phyloP scores from a whole-genome alignment of 1,140 invertebrate genomes.

The Heliconius melpomene region DNA sequence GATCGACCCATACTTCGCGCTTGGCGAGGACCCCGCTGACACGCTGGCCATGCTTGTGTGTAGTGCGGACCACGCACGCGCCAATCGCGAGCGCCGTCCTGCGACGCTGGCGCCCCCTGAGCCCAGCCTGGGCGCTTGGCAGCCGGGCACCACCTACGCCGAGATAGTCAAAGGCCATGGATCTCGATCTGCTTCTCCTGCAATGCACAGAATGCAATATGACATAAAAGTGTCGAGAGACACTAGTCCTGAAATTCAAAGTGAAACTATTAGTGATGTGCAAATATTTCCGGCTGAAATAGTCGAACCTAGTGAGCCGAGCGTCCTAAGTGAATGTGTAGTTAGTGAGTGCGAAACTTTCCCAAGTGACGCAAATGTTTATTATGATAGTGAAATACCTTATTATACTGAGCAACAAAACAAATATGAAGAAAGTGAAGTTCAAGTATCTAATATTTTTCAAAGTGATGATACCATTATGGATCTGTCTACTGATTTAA shows the following conservation, averaged over 20 bases:
- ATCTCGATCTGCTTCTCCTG: constrained; percentile 62
- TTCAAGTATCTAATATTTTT: constrained; percentile 11
- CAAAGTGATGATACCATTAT: constrained; percentile 17
- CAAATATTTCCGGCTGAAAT: constrained; percentile 32
- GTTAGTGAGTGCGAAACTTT: constrained; percentile 50
- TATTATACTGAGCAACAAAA: constrained; percentile 8
- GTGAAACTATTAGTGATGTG: constrained; percentile 44
- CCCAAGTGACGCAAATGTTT: constrained; percentile 39
- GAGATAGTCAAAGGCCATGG: constrained; percentile 86
- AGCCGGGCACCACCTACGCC: constrained; percentile 87
- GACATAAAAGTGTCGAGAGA: constrained; percentile 28
- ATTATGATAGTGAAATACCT: constrained; percentile 33
- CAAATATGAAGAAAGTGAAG: constrained; percentile 27
- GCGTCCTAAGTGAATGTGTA: constrained; percentile 49
- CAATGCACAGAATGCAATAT: constrained; percentile 47
- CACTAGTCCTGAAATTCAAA: constrained; percentile 31
- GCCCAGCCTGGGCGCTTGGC: constrained; percentile 85
- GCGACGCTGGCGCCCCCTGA: constrained; percentile 56
- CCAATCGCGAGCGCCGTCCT: constrained; percentile 59
- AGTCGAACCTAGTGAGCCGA: constrained; percentile 44
- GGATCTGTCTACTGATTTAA: constrained; percentile 40
- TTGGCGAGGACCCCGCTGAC: constrained; percentile 59
- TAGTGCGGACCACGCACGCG: constrained; percentile 61
- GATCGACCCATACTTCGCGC: constrained; percentile 87
- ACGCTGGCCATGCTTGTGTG: constrained; percentile 70